These are phyloP conservation scores for Galeopsomyia nigrocyanea DNA, from an alignment of 2,888 invertebrate genomes.

Conservation along the genomic window DNA sequence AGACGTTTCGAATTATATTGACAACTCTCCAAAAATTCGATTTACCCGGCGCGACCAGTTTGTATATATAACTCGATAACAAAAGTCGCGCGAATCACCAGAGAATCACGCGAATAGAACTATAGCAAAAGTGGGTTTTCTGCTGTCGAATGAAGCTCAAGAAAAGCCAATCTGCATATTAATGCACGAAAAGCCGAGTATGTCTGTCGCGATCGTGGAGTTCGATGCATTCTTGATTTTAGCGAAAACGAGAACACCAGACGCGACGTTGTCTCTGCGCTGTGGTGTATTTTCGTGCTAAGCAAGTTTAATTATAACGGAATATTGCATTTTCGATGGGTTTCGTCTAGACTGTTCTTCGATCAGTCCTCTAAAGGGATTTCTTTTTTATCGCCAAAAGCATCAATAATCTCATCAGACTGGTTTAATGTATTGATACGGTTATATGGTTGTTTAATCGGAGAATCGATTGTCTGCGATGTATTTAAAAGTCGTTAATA, in stretches of 20 bases:
- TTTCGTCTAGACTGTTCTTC: conserved; percentile 32
- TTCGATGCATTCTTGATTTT: conserved; percentile 31
- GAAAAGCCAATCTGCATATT: conserved; percentile 35
- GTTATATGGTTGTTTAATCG: conserved; percentile 13
- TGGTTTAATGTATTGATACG: conserved; percentile 5
- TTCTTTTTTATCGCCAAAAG: conserved; percentile 12
- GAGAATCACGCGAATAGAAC: conserved; percentile 24
- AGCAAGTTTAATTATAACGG: conserved; percentile 29
- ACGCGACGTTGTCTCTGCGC: conserved; percentile 34
- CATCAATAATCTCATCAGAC: conserved; percentile 12
- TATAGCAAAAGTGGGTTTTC: conserved; percentile 36
- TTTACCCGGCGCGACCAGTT: no score
- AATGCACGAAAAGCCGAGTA: conserved; percentile 13
- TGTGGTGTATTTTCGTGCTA: conserved; percentile 35
- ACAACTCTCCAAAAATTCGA: no score
- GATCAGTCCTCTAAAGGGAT: not conserved
- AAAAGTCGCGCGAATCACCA: not conserved
- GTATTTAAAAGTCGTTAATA: not conserved
- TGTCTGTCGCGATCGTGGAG: conserved; percentile 20
- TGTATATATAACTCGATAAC: conserved; percentile 3
- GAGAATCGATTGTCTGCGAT: not conserved
- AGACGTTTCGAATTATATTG: no score
- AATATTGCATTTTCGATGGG: conserved; percentile 23
- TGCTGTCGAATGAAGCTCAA: conserved; percentile 30
- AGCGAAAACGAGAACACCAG: conserved; percentile 41